Evolutionary conservation across 2,797 vertebrate species (phyloP).

Genomic region (Graptemys geographica): DNA sequence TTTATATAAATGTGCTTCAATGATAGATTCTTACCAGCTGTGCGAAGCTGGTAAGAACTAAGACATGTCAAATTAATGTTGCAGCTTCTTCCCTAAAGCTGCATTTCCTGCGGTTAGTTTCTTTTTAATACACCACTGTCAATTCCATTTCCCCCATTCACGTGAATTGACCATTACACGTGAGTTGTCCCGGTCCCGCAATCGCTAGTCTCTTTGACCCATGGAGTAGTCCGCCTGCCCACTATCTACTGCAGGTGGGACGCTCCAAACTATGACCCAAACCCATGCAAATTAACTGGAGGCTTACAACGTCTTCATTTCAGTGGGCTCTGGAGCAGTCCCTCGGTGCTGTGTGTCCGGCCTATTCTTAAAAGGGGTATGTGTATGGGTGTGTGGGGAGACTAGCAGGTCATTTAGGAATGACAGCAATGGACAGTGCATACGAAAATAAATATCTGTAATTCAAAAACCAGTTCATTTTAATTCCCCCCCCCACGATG

Average conservation of each 20-base stretch:
- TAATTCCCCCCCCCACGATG: fast-evolving
- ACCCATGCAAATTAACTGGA: neutral
- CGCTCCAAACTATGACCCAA: neutral
- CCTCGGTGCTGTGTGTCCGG: neutral
- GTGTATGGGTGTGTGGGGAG: fast-evolving
- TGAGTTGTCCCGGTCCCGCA: neutral
- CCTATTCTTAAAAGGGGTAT: neutral
- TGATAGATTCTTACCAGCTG: neutral
- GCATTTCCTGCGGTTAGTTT: neutral
- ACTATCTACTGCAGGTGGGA: neutral
- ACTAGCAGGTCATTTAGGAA: neutral
- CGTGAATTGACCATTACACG: neutral
- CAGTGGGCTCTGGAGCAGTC: neutral
- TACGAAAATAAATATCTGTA: neutral
- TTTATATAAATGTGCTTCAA: neutral
- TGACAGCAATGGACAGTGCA: neutral
- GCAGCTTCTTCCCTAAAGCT: neutral
- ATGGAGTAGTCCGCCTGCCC: too few species aligned
- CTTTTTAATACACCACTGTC: neutral
- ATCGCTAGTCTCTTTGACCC: neutral
- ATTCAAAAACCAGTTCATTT: neutral
- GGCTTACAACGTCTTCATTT: neutral
- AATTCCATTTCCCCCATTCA: neutral
- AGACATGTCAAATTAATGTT: neutral
- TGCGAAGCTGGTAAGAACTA: neutral